A percentile compares a stretch with the other conserved stretches of the same genome.
Conservation (phyloP, 2,797 vertebrate genomes). For the Bucorvus abyssinicus region DNA sequence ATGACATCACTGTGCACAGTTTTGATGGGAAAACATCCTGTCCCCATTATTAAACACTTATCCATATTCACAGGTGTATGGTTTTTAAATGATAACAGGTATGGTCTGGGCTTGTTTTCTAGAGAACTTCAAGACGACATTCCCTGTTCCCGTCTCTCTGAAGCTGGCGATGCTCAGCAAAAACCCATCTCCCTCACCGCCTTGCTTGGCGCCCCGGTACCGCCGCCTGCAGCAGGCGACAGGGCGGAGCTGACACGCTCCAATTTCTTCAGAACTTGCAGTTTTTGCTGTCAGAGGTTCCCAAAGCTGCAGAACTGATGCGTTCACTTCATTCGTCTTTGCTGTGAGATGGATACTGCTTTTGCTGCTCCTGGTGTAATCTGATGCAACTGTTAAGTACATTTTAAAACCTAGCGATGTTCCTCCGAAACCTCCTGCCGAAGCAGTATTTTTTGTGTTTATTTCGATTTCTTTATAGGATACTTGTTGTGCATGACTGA, state of each 20-base stretch:
- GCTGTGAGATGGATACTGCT: rapidly evolving
- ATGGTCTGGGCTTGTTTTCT: neutral
- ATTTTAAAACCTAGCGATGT: neutral
- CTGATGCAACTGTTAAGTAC: neutral
- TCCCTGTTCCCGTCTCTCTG: neutral
- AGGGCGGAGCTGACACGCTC: neutral
- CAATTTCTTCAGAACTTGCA: neutral
- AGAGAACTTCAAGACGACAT: neutral
- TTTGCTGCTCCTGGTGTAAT: neutral
- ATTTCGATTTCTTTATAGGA: conserved; percentile 3
- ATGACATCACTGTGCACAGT: neutral
- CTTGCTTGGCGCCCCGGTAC: neutral
- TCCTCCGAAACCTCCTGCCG: neutral
- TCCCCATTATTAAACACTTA: neutral
- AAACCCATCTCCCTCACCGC: neutral
- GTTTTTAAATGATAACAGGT: neutral
- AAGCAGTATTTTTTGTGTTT: neutral
- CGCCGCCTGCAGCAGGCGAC: neutral
- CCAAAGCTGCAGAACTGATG: neutral
- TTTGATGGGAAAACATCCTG: neutral
- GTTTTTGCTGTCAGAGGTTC: neutral
- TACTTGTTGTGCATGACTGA: conserved; percentile 41
- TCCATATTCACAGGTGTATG: no score
- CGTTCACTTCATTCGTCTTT: neutral
- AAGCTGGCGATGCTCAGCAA: neutral